Conservation (phyloP, 2,888 invertebrate genomes). For the Dolichomitus sp. region DNA sequence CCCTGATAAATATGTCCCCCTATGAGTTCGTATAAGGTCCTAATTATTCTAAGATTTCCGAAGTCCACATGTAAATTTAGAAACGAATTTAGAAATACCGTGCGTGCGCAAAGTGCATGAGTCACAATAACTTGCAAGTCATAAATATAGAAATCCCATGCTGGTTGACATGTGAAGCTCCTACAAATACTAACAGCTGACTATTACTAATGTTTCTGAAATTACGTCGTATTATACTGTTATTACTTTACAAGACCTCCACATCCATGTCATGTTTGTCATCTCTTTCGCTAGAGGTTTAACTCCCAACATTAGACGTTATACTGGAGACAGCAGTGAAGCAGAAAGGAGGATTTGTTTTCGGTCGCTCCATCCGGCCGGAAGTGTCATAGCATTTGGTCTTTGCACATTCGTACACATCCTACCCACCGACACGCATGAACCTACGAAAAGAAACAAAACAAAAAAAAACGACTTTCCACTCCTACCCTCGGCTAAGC, state of each 20-base stretch:
- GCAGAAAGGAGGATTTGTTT: conserved; percentile 50
- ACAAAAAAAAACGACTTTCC: conserved; percentile 11
- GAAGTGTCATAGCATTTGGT: conserved; percentile 58
- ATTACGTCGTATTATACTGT: background rate
- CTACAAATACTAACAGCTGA: too few relatives aligned
- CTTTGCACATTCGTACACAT: conserved; percentile 3
- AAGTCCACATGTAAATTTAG: too few relatives aligned
- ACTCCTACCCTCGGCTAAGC: conserved; percentile 40
- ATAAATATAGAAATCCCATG: too few relatives aligned
- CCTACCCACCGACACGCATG: conserved; percentile 2
- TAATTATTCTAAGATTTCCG: too few relatives aligned
- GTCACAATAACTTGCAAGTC: too few relatives aligned
- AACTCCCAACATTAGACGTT: background rate
- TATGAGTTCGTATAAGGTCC: too few relatives aligned
- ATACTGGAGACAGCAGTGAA: background rate
- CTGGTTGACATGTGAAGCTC: too few relatives aligned
- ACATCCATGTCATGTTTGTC: background rate
- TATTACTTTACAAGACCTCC: background rate
- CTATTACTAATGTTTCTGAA: background rate
- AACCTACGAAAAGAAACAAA: conserved; percentile 33
- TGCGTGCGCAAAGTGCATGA: too few relatives aligned
- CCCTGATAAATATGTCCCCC: too few relatives aligned
- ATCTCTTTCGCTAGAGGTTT: background rate
- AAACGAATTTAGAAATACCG: too few relatives aligned
- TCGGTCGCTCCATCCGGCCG: conserved; percentile 55